Evolutionary conservation across 2,797 vertebrate species (phyloP).

Genomic region (Emys orbicularis): DNA sequence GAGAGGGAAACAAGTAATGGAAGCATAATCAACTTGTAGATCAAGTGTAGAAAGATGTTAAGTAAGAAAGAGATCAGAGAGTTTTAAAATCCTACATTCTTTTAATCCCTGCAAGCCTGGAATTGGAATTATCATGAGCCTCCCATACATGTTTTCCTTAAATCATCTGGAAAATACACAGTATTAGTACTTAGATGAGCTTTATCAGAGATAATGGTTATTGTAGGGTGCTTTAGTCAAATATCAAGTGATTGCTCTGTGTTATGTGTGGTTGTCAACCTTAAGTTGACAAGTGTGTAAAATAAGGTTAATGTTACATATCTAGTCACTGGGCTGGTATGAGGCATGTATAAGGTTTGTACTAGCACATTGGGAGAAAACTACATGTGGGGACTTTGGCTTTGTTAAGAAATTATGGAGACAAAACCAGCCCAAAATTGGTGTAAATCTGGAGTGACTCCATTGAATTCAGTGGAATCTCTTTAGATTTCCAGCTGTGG

Average conservation of each 20-base stretch:
- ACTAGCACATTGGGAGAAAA: neutral
- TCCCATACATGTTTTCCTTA: neutral
- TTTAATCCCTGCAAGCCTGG: neutral
- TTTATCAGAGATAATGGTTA: neutral
- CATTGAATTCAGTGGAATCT: neutral
- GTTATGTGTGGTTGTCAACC: neutral
- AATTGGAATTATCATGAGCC: neutral
- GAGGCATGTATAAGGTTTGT: neutral
- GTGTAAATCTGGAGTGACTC: neutral
- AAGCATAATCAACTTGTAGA: neutral
- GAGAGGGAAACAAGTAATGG: neutral
- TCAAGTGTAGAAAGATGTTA: neutral
- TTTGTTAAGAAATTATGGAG: neutral
- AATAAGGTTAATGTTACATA: neutral
- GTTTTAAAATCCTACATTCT: neutral
- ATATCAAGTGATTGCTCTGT: neutral
- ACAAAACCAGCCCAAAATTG: neutral
- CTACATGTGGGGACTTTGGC: neutral
- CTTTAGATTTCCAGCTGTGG: neutral
- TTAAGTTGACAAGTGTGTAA: neutral
- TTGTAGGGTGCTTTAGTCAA: neutral
- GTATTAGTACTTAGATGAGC: neutral
- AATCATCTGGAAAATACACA: neutral
- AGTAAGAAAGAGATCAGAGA: neutral
- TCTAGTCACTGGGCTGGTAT: neutral